Percentiles rank a stretch among this genome's conserved stretches.
phyloP scores from a whole-genome alignment of 2,797 vertebrate genomes.

The Rhodeus uyekii region DNA sequence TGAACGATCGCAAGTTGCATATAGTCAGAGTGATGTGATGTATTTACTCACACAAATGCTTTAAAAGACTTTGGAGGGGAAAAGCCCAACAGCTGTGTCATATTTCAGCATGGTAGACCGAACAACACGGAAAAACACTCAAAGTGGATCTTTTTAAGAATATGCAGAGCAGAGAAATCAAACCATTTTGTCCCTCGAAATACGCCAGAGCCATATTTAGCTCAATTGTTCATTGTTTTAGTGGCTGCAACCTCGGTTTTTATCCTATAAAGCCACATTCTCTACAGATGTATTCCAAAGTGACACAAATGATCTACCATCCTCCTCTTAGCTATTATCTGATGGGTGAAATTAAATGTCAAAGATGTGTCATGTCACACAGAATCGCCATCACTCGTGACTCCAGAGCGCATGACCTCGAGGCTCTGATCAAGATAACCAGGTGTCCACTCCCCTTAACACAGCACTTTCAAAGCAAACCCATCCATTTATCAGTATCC shows the following conservation, averaged over 20 bases:
- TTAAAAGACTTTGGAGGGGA: slow-evolving; percentile 4
- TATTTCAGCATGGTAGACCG: background rate
- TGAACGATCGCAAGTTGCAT: background rate
- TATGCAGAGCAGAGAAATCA: slow-evolving; percentile 9
- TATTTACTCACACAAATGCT: slow-evolving; percentile 30
- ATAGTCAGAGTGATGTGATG: background rate
- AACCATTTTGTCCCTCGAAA: background rate
- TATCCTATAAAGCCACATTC: background rate
- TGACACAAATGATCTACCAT: slow-evolving; percentile 14
- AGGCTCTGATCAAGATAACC: slow-evolving; percentile 46
- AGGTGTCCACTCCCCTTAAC: slow-evolving; percentile 39
- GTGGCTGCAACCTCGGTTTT: background rate
- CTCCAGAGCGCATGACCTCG: slow-evolving; percentile 7
- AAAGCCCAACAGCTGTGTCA: background rate
- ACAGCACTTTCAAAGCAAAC: slow-evolving; percentile 33
- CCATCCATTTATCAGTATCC: slow-evolving; percentile 15
- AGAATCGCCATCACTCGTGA: slow-evolving; percentile 29
- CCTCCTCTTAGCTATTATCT: slow-evolving; percentile 15
- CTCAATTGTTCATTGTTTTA: slow-evolving; percentile 4
- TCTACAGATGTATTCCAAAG: slow-evolving; percentile 11
- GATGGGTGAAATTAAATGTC: slow-evolving; percentile 40
- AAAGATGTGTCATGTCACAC: slow-evolving; percentile 39
- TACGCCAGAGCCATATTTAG: background rate
- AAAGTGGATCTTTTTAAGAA: background rate
- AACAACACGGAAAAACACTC: background rate